These are phyloP conservation scores for Cepaea hortensis DNA, from an alignment of 2,888 invertebrate species.

Conservation along the genomic window DNA sequence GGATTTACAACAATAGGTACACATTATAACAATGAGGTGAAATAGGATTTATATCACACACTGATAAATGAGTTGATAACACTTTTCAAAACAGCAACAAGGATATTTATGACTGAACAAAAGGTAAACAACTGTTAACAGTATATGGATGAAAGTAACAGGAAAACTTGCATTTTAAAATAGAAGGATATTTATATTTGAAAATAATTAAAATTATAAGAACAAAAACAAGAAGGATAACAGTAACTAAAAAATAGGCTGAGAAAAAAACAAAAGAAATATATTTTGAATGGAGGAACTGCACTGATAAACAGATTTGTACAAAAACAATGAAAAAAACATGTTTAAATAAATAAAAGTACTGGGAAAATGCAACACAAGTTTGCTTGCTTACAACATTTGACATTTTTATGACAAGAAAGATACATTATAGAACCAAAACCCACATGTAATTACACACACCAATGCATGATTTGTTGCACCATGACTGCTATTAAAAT, in stretches of 20 bases:
- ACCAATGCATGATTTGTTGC: not conserved
- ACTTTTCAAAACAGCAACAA: slow-evolving; percentile 17
- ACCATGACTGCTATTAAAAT: not conserved
- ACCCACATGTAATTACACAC: slow-evolving; percentile 1
- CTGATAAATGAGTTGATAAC: slow-evolving; percentile 28
- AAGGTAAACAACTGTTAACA: not conserved
- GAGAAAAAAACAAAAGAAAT: too few species aligned
- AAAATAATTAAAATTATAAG: too few species aligned
- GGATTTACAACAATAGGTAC: not conserved
- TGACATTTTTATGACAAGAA: not conserved
- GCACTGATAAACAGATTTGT: too few species aligned
- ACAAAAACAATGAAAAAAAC: too few species aligned
- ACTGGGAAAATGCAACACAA: too few species aligned
- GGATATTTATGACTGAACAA: slow-evolving; percentile 1
- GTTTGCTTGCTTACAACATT: not conserved
- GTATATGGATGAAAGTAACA: too few species aligned
- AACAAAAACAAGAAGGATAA: too few species aligned
- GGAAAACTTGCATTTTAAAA: too few species aligned
- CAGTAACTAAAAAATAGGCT: too few species aligned
- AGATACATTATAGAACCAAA: slow-evolving; percentile 3
- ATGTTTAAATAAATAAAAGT: too few species aligned
- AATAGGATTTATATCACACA: slow-evolving; percentile 43
- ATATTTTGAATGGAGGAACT: too few species aligned
- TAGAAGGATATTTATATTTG: too few species aligned
- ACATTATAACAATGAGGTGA: slow-evolving; percentile 39